A percentile compares a stretch with the other conserved stretches of the same genome.
These are phyloP conservation scores for Callyntrura sp. DNA, from an alignment of 2,888 invertebrate genomes.

Conservation along the genomic window DNA sequence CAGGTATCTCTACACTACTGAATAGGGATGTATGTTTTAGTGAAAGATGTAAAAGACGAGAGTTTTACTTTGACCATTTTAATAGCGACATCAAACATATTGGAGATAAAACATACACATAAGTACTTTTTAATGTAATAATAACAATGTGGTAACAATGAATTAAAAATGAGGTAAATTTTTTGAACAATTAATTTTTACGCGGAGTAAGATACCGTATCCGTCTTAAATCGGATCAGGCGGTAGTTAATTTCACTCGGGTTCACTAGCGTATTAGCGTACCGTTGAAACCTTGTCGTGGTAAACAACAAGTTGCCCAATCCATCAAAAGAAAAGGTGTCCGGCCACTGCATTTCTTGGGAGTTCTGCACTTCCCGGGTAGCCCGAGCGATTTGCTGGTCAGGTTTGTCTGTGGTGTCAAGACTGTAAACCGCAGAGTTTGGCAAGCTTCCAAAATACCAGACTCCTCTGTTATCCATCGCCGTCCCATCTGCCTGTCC, in stretches of 20 bases:
- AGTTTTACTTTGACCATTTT: no score
- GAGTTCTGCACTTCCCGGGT: constrained; percentile 2
- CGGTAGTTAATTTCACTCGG: constrained; percentile 52
- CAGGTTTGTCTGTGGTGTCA: constrained; percentile 51
- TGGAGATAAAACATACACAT: no score
- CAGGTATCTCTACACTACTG: no score
- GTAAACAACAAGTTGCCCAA: constrained; percentile 35
- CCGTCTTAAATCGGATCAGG: constrained; percentile 44
- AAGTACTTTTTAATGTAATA: no score
- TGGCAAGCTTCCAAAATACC: constrained; percentile 59
- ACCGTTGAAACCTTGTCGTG: constrained; percentile 44
- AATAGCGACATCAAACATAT: no score
- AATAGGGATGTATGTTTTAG: no score
- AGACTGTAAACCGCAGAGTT: constrained; percentile 56
- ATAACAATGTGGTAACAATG: no score
- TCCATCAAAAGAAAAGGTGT: constrained; percentile 53
- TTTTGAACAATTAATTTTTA: no score
- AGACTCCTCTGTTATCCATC: constrained; percentile 59
- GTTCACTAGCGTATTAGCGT: constrained; percentile 17
- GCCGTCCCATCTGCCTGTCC: constrained; percentile 62
- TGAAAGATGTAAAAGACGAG: no score
- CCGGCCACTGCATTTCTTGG: constrained; percentile 59
- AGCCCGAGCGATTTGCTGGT: not conserved
- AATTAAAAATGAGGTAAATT: no score
- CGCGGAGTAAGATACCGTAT: no score